Evolutionary conservation across 1,140 invertebrate genomes (phyloP).

Genomic region (Drosophila kanapiae): DNA sequence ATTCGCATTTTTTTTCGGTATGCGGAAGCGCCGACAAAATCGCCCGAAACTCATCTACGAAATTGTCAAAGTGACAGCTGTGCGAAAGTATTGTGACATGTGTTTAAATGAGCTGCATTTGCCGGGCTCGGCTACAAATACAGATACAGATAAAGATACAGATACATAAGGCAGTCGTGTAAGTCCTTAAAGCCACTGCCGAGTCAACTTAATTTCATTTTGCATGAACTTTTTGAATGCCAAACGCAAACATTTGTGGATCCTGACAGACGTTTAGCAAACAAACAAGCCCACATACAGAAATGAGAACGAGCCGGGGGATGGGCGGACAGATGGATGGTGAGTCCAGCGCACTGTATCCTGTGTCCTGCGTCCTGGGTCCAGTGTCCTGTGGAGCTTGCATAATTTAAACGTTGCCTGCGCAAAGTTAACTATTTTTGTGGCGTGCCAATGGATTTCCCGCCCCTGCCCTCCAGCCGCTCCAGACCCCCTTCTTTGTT

Average conservation of each 20-base stretch:
- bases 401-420: conserved; percentile 76
- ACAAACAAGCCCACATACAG: conserved; percentile 31
- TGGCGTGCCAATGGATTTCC: conserved; percentile 65
- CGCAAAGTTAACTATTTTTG: conserved; percentile 75
- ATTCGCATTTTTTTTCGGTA: conserved; percentile 46
- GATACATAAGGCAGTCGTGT: conserved; percentile 9
- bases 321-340: not conserved
- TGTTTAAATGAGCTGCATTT: conserved; percentile 83
- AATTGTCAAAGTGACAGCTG: conserved; percentile 83
- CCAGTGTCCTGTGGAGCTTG: conserved; percentile 53
- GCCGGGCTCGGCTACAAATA: conserved; percentile 4
- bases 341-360: conserved; percentile 8
- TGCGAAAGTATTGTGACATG: conserved; percentile 82
- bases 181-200: conserved; percentile 63
- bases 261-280: conserved; percentile 67
- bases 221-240: conserved; percentile 70
- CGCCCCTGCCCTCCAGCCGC: conserved; percentile 5
- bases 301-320: conserved; percentile 4
- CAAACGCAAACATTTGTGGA: conserved; percentile 59
- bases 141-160: conserved; percentile 1
- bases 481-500: conserved; percentile 9
- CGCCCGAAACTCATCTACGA: conserved; percentile 81
- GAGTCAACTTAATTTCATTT: conserved; percentile 67
- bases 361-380: conserved; percentile 11
- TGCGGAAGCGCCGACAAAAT: conserved; percentile 37